phyloP scores from a whole-genome alignment of 2,797 vertebrate species.

The Phaenicophaeus curvirostris region DNA sequence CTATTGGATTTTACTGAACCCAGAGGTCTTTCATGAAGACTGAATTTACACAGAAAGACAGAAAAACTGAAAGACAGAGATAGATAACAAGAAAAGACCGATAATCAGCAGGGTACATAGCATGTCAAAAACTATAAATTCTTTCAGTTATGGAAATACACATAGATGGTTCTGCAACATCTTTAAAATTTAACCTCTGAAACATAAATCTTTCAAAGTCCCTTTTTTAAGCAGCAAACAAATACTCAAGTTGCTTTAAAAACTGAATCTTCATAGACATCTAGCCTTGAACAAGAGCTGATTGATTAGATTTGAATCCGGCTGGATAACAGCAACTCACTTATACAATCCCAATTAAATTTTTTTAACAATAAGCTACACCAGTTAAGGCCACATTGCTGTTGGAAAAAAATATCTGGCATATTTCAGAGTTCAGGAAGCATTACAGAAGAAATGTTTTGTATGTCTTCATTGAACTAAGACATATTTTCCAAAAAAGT shows the following conservation, averaged over 20 bases:
- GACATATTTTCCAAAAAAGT: background rate
- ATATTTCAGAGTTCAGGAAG: background rate
- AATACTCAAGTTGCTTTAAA: background rate
- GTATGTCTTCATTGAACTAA: background rate
- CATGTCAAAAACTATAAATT: background rate
- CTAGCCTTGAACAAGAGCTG: background rate
- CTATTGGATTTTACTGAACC: background rate
- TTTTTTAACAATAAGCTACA: background rate
- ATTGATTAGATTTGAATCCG: constrained; percentile 11
- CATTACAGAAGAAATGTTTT: background rate
- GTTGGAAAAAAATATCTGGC: background rate
- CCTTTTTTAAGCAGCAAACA: background rate
- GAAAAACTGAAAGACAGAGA: background rate
- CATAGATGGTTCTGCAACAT: background rate
- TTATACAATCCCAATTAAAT: background rate
- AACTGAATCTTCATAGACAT: background rate
- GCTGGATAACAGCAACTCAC: background rate
- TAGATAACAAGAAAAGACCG: background rate
- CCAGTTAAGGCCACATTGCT: background rate
- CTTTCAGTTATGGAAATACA: background rate
- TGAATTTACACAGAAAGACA: background rate
- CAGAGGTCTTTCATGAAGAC: background rate
- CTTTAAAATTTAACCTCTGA: background rate
- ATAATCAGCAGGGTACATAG: background rate
- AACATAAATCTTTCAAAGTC: background rate